A percentile compares a stretch with the other conserved stretches of the same genome.
phyloP scores from a whole-genome alignment of 1,140 invertebrate genomes.

The Plectrocnemia conspersa region DNA sequence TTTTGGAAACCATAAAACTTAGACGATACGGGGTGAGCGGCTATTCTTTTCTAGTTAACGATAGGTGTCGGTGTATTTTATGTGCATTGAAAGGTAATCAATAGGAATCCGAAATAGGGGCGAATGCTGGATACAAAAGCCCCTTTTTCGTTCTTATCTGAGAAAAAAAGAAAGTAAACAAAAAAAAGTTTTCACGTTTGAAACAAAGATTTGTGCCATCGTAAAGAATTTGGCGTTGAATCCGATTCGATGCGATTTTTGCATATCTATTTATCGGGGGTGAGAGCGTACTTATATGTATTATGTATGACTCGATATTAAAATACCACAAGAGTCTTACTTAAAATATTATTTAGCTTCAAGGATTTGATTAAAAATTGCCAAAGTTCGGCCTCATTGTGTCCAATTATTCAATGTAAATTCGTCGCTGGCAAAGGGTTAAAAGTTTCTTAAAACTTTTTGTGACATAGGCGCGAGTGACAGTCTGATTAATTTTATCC shows the following conservation, averaged over 20 bases:
- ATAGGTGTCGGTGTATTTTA: constrained; percentile 30
- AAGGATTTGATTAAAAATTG: too few relatives aligned
- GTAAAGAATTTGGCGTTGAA: too few relatives aligned
- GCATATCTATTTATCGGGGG: too few relatives aligned
- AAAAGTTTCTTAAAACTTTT: constrained; percentile 19
- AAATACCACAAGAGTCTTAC: too few relatives aligned
- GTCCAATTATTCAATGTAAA: constrained; percentile 31
- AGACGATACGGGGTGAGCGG: neutral
- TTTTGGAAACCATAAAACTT: neutral
- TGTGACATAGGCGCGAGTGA: constrained; percentile 22
- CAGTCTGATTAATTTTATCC: constrained; percentile 24
- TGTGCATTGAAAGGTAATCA: constrained; percentile 33
- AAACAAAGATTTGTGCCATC: too few relatives aligned
- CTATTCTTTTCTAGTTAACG: constrained; percentile 7
- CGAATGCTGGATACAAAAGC: neutral
- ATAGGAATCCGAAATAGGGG: constrained; percentile 21
- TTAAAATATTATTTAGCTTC: too few relatives aligned
- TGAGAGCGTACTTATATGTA: too few relatives aligned
- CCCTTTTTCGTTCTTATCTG: neutral
- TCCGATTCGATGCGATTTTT: too few relatives aligned
- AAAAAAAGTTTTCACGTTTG: too few relatives aligned
- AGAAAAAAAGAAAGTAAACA: neutral
- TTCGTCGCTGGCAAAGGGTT: constrained; percentile 21
- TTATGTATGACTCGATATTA: too few relatives aligned
- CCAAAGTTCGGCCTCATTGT: too few relatives aligned